These are phyloP conservation scores for Peromyscus nudipes DNA, from an alignment of 2,797 vertebrate genomes.

Conservation along the genomic window DNA sequence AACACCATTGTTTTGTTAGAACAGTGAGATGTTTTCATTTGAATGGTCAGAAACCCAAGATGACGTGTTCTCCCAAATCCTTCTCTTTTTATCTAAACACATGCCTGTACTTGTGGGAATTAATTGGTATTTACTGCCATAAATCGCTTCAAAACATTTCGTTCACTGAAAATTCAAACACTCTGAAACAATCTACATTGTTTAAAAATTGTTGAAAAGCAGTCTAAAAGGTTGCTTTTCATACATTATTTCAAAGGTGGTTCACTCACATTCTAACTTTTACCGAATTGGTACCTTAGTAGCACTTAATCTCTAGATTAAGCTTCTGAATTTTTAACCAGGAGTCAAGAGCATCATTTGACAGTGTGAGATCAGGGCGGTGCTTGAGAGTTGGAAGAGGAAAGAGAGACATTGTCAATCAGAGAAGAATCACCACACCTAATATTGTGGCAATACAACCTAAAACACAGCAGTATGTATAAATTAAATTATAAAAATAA, in stretches of 20 bases:
- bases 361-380: not conserved
- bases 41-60: conserved; percentile 64
- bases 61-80: conserved; percentile 66
- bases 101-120: conserved; percentile 52
- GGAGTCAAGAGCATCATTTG: not conserved
- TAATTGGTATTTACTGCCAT: conserved; percentile 61
- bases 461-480: not conserved
- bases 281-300: conserved; percentile 31
- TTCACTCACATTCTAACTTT: conserved; percentile 34
- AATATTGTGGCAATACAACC: not conserved
- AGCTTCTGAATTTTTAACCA: conserved; percentile 58
- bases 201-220: no score
- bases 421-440: not conserved
- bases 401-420: conserved; percentile 12
- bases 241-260: conserved; percentile 52
- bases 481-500: not conserved
- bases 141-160: conserved; percentile 61
- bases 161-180: conserved; percentile 52
- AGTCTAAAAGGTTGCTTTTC: conserved; percentile 15
- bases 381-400: not conserved
- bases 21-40: conserved; percentile 39
- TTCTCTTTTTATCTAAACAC: conserved; percentile 46
- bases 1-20: not conserved
- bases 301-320: conserved; percentile 10
- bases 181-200: conserved; percentile 52